Conservation (phyloP, 1,140 invertebrate genomes). For the Scaptomyza graminum region DNA sequence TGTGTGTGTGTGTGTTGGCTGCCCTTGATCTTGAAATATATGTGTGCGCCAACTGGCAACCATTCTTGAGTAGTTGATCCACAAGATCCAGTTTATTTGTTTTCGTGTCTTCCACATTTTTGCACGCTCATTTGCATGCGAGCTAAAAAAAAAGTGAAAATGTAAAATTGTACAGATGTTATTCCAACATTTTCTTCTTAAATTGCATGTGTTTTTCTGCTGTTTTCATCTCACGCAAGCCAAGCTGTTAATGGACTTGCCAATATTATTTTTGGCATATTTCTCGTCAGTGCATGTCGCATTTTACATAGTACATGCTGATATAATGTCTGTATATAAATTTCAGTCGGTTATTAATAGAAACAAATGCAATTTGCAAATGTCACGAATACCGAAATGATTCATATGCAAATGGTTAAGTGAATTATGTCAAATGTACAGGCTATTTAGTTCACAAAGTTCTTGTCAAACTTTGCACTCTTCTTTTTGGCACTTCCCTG, state of each 20-base stretch:
- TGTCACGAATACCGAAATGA: conserved; percentile 28
- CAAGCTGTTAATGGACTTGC: conserved; percentile 43
- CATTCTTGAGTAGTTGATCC: conserved; percentile 30
- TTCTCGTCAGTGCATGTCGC: conserved; percentile 6
- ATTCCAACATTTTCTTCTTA: conserved; percentile 46
- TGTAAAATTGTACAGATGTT: conserved; percentile 60
- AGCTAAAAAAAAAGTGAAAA: conserved; percentile 55
- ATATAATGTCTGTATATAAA: conserved; percentile 7
- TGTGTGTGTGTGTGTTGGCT: conserved; percentile 39
- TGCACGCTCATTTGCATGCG: conserved; percentile 77
- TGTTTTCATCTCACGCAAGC: conserved; percentile 57
- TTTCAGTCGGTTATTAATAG: conserved; percentile 44
- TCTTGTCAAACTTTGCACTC: conserved; percentile 4
- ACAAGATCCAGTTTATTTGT: conserved; percentile 42
- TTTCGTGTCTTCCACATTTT: conserved; percentile 24
- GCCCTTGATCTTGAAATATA: conserved; percentile 78
- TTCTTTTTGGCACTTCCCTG: conserved; percentile 7
- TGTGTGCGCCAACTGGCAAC: conserved; percentile 47
- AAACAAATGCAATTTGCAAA: conserved; percentile 35
- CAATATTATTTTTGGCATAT: conserved; percentile 41
- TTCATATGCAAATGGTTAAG: conserved; percentile 31
- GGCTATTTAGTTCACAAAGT: conserved; percentile 41
- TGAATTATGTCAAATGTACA: conserved; percentile 34
- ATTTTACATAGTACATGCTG: neutral
- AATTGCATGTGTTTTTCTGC: conserved; percentile 20